Conservation (phyloP, 2,113 vertebrate species). For the Pomatostomus ruficeps region DNA sequence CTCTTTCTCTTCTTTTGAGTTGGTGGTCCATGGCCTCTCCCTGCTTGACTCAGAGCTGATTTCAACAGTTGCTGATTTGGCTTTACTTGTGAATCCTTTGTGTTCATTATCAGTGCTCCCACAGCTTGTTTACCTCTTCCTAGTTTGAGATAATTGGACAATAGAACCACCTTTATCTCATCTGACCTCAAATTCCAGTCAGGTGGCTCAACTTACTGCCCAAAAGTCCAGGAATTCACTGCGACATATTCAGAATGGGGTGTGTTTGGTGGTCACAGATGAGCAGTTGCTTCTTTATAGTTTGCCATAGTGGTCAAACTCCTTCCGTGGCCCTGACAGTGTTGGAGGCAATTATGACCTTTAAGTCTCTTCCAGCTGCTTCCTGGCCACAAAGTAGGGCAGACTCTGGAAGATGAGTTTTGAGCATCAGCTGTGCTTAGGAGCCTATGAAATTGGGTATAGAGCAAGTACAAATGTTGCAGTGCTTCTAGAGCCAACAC, state of each 20-base stretch:
- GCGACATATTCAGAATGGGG: background rate
- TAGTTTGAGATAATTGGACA: background rate
- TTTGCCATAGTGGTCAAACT: background rate
- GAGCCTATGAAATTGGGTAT: background rate
- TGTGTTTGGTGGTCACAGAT: background rate
- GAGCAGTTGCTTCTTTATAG: background rate
- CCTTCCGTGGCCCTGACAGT: background rate
- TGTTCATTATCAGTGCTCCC: background rate
- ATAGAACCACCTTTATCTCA: background rate
- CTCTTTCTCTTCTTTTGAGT: background rate
- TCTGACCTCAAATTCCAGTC: background rate
- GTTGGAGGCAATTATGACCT: background rate
- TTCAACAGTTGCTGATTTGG: background rate
- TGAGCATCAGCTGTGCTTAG: background rate
- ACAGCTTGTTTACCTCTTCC: background rate
- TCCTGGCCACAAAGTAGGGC: background rate
- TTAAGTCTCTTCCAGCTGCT: background rate
- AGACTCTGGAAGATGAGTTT: background rate
- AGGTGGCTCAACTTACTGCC: background rate
- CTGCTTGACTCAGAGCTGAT: background rate
- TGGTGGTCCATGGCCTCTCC: fast-evolving
- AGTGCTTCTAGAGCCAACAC: background rate
- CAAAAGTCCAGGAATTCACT: background rate
- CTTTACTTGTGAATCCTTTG: background rate
- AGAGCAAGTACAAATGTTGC: background rate